Base-by-base conservation (phyloP, 2,888 invertebrate genomes). In the Stratiomys singularior region DNA sequence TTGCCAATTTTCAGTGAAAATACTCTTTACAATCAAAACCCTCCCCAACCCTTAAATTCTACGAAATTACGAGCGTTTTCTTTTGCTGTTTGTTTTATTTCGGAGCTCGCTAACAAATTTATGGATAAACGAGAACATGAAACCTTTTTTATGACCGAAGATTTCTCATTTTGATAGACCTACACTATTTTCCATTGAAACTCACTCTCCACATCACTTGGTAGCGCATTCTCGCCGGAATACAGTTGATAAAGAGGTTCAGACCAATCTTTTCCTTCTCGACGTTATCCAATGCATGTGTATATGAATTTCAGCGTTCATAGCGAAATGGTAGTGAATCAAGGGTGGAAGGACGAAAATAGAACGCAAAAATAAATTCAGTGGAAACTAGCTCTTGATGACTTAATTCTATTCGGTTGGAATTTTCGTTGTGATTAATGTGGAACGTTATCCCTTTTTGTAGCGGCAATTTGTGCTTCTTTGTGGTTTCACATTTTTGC, bases 111-210 rank as follows among this genome's bases (percentile, higher is more conserved):
- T 64, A 76, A 76, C 76, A 76, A 76, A 76, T 76, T 76, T 76
- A 64, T 64, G 76, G 76, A 76, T 76, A 76, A 76, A 76, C 76
- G 64, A 52, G 64, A 64, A 76, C 76, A 76, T 64, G 76, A 60
- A 76, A 76, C 76, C 76, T 76, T 76, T 76, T 76, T 76, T 76
- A 76, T 76, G 76, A 23, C 76, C 76, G 52, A 64, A 64, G 64
- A 76, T 76, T 76, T 76, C 63, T 76, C 76, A 76, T 76, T 76
- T 76, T 76, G 76, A 76, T 76, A 52, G 76, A 60, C 74, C 58
- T 30, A 37, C 30, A 44, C 74, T 74, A 74, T 23, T 69, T 69
- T 37, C 58, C 37, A 58, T 60, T 58, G 58, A 60, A 37, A 21
- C 60, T 60, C 18, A 27, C 21, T 13, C 66, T 25, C 47, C 30